Base-by-base conservation (phyloP, 2,888 invertebrate genomes). In the Thera obeliscata region DNA sequence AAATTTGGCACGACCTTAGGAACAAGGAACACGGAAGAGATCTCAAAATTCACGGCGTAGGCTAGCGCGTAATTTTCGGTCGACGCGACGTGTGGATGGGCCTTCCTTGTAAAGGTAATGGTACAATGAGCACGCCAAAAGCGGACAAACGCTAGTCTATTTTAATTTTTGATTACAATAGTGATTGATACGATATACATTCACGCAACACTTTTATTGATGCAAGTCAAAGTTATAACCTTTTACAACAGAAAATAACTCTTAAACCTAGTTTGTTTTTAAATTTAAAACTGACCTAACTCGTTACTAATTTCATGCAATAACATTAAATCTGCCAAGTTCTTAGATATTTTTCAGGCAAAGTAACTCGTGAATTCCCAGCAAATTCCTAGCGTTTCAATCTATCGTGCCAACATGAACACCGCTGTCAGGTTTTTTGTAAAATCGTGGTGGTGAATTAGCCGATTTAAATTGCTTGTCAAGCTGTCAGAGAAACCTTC, bases 21-120 rank as follows among this genome's bases (percentile, higher is more conserved):
- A 73, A 78, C 81, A 78, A 89, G 89, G 89, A 88, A 91, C 82
- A 79, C 86, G 91, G 91, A 92, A 93, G 89, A 77, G 74, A 83
- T 87, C 88, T 90, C 82, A 89, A 91, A 90, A 91, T 92, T 91
- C 91, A 86, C 87, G 80, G 75, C 89, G 86, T 87, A 86, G 82
- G 84, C 81, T 35, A 4, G 76, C 77, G 84, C 81, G 86, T 87
- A 87, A 89, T 90, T 90, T 92, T 91, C 87, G 91, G 89, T 81
- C 78, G 82, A 91, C 90, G 90, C 78, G 82, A 91, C 90, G 90
- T 91, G 91, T 79, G 66, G 80, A 78, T 78, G 78, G 77, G 77
- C 84, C 89, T 91, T 91, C 91, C 91, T 89, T 75, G 83, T 89
- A 81, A 86, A 72, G 87, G 61, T 70, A 64, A 84, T 61, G 80